These are phyloP conservation scores for Dicaeum eximium DNA, from an alignment of 2,113 vertebrate species.

Conservation along the genomic window DNA sequence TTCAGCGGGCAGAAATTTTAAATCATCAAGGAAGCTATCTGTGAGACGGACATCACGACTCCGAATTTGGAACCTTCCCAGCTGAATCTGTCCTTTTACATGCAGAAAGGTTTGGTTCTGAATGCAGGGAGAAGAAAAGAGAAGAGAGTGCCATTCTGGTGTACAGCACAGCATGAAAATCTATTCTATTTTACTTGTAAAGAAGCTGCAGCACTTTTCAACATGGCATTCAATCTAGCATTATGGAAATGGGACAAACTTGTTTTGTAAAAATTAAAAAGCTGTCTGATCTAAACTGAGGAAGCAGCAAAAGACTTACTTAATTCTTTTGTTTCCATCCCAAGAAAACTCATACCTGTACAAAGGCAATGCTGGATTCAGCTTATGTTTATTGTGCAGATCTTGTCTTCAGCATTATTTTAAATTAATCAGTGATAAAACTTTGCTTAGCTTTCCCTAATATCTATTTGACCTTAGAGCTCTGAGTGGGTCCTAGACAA, in stretches of 20 bases:
- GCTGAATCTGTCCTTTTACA: conserved; percentile 80
- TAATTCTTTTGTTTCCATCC: background rate
- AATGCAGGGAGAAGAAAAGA: background rate
- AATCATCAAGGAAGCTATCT: conserved; percentile 75
- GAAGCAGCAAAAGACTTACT: background rate
- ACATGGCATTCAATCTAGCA: fast-evolving
- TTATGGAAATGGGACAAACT: background rate
- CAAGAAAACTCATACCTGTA: background rate
- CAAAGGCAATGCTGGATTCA: background rate
- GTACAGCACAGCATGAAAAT: background rate
- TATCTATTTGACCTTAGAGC: background rate
- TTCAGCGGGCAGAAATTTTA: conserved; percentile 75
- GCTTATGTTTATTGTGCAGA: background rate
- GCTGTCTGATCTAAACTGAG: background rate
- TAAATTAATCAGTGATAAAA: background rate
- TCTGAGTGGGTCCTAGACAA: background rate
- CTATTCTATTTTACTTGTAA: background rate
- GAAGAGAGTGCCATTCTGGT: conserved; percentile 37
- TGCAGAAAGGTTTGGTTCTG: conserved; percentile 71
- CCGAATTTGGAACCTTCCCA: conserved; percentile 83
- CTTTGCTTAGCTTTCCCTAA: background rate
- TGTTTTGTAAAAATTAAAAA: background rate
- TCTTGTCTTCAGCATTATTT: background rate
- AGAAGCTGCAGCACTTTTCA: background rate
- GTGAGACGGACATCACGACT: conserved; percentile 68